A percentile compares a stretch with the other conserved stretches of the same genome.
Evolutionary conservation across 1,140 invertebrate genomes (phyloP).

Genomic region (Homarus americanus): DNA sequence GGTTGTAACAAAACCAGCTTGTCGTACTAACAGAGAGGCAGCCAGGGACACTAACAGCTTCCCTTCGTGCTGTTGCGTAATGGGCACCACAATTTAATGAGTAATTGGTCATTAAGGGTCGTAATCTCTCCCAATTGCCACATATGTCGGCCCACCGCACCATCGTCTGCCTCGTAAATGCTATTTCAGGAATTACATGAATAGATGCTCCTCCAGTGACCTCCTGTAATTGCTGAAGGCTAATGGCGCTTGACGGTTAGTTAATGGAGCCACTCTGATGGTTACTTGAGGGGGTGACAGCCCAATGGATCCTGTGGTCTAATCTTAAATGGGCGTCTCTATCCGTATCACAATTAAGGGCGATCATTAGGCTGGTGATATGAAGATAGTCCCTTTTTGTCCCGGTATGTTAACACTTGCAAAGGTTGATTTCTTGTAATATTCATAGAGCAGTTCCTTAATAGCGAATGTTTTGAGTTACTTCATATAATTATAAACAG

Average conservation of each 20-base stretch:
- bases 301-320: not conserved
- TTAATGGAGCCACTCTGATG: not conserved
- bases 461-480: too few species aligned
- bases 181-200: not conserved
- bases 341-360: not conserved
- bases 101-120: conserved; percentile 4
- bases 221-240: not conserved
- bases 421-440: too few species aligned
- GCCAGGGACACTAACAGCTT: not conserved
- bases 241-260: not conserved
- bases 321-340: not conserved
- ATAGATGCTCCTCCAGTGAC: not conserved
- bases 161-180: conserved; percentile 5
- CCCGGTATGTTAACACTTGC: too few species aligned
- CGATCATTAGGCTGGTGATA: not conserved
- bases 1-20: too few species aligned
- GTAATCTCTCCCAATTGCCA: conserved; percentile 20
- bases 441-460: too few species aligned
- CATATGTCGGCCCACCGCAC: not conserved
- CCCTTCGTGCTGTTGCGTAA: not conserved
- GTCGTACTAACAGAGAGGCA: not conserved
- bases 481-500: too few species aligned
- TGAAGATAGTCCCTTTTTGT: too few species aligned
- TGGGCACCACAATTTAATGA: not conserved
- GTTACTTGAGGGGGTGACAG: not conserved